Percentiles rank a stretch among this genome's conserved stretches.
Evolutionary conservation across 2,888 invertebrate species (phyloP).

Genomic region (Pheosia tremula): DNA sequence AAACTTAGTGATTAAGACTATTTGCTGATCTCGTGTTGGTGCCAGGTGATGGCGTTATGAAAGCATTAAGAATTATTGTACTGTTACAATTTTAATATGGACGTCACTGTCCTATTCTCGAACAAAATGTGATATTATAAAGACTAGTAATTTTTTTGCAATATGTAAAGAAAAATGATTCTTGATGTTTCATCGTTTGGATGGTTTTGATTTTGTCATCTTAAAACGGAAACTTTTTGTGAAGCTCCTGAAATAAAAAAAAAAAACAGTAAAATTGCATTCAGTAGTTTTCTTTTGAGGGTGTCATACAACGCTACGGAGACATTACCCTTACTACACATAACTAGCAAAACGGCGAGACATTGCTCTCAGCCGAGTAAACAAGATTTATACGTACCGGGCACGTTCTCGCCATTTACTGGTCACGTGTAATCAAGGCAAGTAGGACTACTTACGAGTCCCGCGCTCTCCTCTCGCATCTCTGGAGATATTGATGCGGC

Average conservation of each 20-base stretch:
- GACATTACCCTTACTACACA: too few species aligned
- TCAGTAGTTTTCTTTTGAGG: constrained; percentile 31
- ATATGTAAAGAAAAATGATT: constrained; percentile 76
- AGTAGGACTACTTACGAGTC: constrained; percentile 58
- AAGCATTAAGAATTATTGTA: constrained; percentile 84
- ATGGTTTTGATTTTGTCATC: constrained; percentile 78
- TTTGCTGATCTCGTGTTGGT: constrained; percentile 81
- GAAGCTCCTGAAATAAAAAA: constrained; percentile 80
- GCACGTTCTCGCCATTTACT: too few species aligned
- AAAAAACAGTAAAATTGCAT: constrained; percentile 56
- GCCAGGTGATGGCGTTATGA: constrained; percentile 76
- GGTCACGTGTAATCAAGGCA: neutral
- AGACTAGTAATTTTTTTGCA: constrained; percentile 77
- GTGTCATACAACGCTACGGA: too few species aligned
- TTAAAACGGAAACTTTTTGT: constrained; percentile 78
- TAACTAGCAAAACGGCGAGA: too few species aligned
- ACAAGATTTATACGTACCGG: too few species aligned
- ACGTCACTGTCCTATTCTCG: constrained; percentile 80
- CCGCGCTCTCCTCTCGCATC: constrained; percentile 58
- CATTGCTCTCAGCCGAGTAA: too few species aligned
- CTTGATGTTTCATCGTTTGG: constrained; percentile 82
- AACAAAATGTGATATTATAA: constrained; percentile 83
- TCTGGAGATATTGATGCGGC: constrained; percentile 63
- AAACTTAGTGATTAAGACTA: constrained; percentile 70
- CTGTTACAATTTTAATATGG: constrained; percentile 78